phyloP scores from a whole-genome alignment of 2,797 vertebrate species.

The Salarias fasciatus region DNA sequence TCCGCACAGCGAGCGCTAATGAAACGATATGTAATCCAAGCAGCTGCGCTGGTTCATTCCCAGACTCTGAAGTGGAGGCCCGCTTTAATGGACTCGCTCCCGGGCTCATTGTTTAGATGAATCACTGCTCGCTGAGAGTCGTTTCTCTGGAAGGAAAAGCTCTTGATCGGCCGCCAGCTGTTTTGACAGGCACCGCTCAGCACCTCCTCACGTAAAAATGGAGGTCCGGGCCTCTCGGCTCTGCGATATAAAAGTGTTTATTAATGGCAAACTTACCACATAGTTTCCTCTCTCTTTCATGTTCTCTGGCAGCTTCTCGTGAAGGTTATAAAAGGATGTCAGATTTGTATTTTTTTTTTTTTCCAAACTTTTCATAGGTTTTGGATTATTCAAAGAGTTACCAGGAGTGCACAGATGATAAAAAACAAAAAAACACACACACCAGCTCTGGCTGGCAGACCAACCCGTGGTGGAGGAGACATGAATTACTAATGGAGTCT shows the following conservation, averaged over 20 bases:
- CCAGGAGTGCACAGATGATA: constrained; percentile 26
- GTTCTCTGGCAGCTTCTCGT: constrained; percentile 3
- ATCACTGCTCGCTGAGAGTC: constrained; percentile 49
- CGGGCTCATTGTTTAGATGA: constrained; percentile 53
- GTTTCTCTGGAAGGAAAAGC: constrained; percentile 47
- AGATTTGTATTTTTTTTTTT: constrained; percentile 10
- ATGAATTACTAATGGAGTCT: constrained; percentile 68
- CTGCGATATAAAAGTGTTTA: constrained; percentile 8
- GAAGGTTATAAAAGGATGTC: constrained; percentile 1
- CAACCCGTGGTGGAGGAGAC: too few species aligned
- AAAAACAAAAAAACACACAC: constrained; percentile 15
- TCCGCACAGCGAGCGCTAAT: too few species aligned
- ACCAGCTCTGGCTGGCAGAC: constrained; percentile 19
- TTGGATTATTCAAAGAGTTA: constrained; percentile 11
- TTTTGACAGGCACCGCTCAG: constrained; percentile 57
- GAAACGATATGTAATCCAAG: too few species aligned
- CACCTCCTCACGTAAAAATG: constrained; percentile 32
- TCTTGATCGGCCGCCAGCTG: constrained; percentile 47
- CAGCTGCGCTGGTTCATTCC: not conserved
- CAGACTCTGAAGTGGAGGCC: constrained; percentile 21
- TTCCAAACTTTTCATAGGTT: not conserved
- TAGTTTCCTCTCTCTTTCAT: constrained; percentile 12
- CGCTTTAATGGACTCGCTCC: constrained; percentile 16
- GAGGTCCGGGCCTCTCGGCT: not conserved
- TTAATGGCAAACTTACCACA: not conserved